Evolutionary conservation across 2,888 invertebrate genomes (phyloP).

Genomic region (Nymphalis c-album): DNA sequence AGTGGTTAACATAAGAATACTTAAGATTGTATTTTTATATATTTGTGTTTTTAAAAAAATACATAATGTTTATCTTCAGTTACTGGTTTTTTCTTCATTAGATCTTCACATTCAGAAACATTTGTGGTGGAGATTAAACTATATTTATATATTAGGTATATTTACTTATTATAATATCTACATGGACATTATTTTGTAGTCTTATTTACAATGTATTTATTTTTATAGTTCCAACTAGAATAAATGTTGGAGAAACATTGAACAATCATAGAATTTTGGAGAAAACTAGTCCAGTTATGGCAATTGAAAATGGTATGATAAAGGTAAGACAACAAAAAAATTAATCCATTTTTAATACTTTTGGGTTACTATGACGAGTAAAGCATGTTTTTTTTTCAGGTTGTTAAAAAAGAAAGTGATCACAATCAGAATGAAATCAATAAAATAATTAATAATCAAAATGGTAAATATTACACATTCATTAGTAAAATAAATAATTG

Average conservation of each 20-base stretch:
- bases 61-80: too few species aligned
- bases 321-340: conserved; percentile 51
- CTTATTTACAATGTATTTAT: too few species aligned
- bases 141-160: too few species aligned
- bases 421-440: conserved; percentile 21
- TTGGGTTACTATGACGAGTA: neutral
- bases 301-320: conserved; percentile 76
- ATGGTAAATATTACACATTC: conserved; percentile 28
- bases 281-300: conserved; percentile 65
- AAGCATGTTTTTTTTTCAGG: conserved; percentile 32
- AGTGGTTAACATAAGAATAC: too few species aligned
- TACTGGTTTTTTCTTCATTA: too few species aligned
- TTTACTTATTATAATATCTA: neutral
- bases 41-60: too few species aligned
- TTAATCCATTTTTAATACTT: neutral
- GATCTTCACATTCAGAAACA: too few species aligned
- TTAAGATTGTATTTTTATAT: too few species aligned
- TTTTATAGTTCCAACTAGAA: conserved; percentile 45
- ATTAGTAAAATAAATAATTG: conserved; percentile 1
- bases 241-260: conserved; percentile 35
- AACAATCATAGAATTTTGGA: conserved; percentile 44
- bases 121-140: too few species aligned
- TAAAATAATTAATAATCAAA: conserved; percentile 4
- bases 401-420: conserved; percentile 35
- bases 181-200: neutral